Percentiles rank a stretch among this genome's conserved stretches.
Conservation (phyloP, 2,888 invertebrate genomes). For the Ormia ochracea region DNA sequence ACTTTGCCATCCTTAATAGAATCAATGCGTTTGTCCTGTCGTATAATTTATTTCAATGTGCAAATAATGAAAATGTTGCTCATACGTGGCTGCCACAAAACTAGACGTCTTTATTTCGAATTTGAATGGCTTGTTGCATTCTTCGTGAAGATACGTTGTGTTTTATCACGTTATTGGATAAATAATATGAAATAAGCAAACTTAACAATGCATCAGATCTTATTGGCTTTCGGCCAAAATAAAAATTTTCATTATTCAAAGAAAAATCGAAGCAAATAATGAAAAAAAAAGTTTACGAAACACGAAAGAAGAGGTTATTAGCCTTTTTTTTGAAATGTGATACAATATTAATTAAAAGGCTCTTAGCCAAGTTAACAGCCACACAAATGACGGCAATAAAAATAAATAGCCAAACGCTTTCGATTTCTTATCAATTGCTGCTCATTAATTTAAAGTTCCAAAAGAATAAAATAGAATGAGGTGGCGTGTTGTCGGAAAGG, state of each 20-base stretch:
- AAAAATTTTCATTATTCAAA: constrained; percentile 58
- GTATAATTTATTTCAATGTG: constrained; percentile 5
- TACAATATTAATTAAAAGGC: not conserved
- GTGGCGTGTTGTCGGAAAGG: not conserved
- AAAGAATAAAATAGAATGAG: not conserved
- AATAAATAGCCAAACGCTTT: constrained; percentile 8
- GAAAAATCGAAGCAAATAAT: not conserved
- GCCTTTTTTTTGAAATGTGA: not conserved
- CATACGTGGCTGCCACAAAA: constrained; percentile 8
- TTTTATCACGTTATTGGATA: not conserved
- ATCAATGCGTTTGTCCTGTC: not conserved
- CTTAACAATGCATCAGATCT: constrained; percentile 36
- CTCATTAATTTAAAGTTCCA: constrained; percentile 22
- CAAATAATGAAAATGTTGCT: constrained; percentile 33
- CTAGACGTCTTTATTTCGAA: not conserved
- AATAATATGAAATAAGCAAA: constrained; percentile 20
- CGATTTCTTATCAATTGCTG: constrained; percentile 42
- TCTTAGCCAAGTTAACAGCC: not conserved
- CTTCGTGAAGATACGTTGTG: not conserved
- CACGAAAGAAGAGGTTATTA: constrained; percentile 33
- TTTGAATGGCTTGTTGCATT: constrained; percentile 14
- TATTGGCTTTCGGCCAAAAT: constrained; percentile 55
- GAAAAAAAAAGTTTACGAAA: not conserved
- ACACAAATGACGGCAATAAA: not conserved
- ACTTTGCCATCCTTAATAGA: not conserved